Evolutionary conservation across 1,140 invertebrate genomes (phyloP).

Genomic region (Latrodectus geometricus): DNA sequence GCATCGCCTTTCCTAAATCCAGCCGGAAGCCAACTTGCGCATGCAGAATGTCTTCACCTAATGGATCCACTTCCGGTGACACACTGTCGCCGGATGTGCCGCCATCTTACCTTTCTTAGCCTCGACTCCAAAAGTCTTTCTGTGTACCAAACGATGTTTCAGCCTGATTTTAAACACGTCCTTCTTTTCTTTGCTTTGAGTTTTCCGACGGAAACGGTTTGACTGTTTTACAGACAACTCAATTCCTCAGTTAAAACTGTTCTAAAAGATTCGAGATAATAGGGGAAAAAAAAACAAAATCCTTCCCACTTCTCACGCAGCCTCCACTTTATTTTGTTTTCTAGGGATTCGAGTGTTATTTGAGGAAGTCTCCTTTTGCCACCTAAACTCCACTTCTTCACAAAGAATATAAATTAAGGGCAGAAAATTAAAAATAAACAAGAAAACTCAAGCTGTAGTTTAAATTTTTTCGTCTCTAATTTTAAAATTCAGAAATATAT

Average conservation of each 20-base stretch:
- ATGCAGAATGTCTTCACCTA: slow-evolving; percentile 60
- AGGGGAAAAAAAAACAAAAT: no score
- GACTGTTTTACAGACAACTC: slow-evolving; percentile 56
- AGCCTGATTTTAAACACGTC: slow-evolving; percentile 52
- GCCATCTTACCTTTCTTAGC: slow-evolving; percentile 56
- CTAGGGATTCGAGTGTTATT: no score
- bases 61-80: slow-evolving; percentile 61
- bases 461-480: no score
- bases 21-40: slow-evolving; percentile 55
- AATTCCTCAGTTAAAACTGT: slow-evolving; percentile 16
- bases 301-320: no score
- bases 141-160: slow-evolving; percentile 47
- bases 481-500: no score
- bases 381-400: no score
- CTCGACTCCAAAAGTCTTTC: slow-evolving; percentile 11
- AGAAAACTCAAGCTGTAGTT: no score
- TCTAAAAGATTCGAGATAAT: no score
- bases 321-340: no score
- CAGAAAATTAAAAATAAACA: no score
- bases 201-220: slow-evolving; percentile 54
- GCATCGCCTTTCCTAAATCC: slow-evolving; percentile 5
- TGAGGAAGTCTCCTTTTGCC: no score
- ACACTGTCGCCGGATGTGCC: slow-evolving; percentile 53
- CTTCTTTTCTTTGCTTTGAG: slow-evolving; percentile 31
- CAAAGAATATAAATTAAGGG: no score